Evolutionary conservation across 2,888 invertebrate species (phyloP), one percentile per base, ranked within the genome.

Genomic region (Napeogenes inachia): DNA sequence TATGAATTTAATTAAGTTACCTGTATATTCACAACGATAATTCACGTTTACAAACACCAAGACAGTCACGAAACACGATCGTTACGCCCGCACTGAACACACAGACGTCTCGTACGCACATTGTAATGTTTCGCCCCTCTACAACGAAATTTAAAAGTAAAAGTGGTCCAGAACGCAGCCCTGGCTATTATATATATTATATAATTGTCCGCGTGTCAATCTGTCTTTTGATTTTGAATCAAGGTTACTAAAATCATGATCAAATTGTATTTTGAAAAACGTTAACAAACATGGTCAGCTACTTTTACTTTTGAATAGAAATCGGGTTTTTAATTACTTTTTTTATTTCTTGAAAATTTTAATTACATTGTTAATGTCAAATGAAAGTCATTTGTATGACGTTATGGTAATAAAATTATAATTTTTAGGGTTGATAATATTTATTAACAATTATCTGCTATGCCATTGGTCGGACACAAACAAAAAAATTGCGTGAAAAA

Each of bases 91-190:
- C 75, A 76, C 76, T 74, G 64, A 63, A 75, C 76, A 74, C 71
- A 68, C 69, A 67, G 64, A 69, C 59, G 65, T 61, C 67, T 56
- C 60, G 59, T 64, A 69, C 67, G 67, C 66, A 68, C 70, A 61
- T 60, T 62, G 67, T 66, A 70, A 64, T 64, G 60, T 67, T 60
- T 67, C 66, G 68, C 74, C 72, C 73, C 73, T 66, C 74, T 71
- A 69, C 69, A 63, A 59, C 66, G 77, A 79, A 85, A 21, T 21
- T 21, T 21, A 21, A 69, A 88, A 89, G 89, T 89, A 89, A 89
- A 89, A 89, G 89, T 89, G 82, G 80, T 80, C 88, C 86, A 79
- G 80, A 78, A 84, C 81, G 83, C 74, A 80, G 74, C 80, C 82
- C 78, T 85, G 81, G 80, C 80, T 80, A 72, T 73, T 3, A 42